Conservation (phyloP, 1,140 invertebrate species). For the Scaptomyza graminum region DNA sequence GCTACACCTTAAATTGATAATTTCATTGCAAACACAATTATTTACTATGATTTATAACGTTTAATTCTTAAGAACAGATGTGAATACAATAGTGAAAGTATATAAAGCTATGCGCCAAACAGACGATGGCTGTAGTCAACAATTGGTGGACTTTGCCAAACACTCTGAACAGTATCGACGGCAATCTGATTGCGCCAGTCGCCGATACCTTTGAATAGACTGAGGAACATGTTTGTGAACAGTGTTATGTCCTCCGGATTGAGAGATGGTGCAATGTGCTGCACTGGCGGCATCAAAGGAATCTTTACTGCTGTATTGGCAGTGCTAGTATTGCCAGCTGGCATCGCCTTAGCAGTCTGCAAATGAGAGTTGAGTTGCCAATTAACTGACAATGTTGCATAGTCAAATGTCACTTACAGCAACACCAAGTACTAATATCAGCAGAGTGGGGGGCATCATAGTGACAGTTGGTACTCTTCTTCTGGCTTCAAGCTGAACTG, state of each 20-base stretch:
- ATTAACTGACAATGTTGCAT: neutral
- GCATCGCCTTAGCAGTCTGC: conserved; percentile 23
- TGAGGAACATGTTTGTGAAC: conserved; percentile 67
- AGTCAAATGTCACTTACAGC: conserved; percentile 32
- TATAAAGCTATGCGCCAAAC: conserved; percentile 41
- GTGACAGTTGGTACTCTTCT: conserved; percentile 20
- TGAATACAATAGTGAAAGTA: too few species aligned
- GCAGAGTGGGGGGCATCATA: conserved; percentile 14
- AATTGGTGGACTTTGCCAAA: conserved; percentile 70
- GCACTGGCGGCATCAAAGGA: conserved; percentile 36
- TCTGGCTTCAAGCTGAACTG: conserved; percentile 31
- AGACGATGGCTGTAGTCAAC: conserved; percentile 62
- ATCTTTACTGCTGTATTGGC: conserved; percentile 19
- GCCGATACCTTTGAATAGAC: conserved; percentile 45
- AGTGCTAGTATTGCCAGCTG: conserved; percentile 18
- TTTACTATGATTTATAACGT: too few species aligned
- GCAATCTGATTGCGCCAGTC: conserved; percentile 67
- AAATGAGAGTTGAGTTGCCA: neutral
- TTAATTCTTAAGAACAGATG: too few species aligned
- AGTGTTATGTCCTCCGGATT: conserved; percentile 59
- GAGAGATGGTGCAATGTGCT: conserved; percentile 37
- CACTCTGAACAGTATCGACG: conserved; percentile 57
- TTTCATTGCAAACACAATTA: too few species aligned
- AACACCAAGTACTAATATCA: conserved; percentile 8
- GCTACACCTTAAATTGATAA: too few species aligned